These are phyloP conservation scores for Saccostrea cuccullata DNA, from an alignment of 1,140 invertebrate species.

Conservation along the genomic window DNA sequence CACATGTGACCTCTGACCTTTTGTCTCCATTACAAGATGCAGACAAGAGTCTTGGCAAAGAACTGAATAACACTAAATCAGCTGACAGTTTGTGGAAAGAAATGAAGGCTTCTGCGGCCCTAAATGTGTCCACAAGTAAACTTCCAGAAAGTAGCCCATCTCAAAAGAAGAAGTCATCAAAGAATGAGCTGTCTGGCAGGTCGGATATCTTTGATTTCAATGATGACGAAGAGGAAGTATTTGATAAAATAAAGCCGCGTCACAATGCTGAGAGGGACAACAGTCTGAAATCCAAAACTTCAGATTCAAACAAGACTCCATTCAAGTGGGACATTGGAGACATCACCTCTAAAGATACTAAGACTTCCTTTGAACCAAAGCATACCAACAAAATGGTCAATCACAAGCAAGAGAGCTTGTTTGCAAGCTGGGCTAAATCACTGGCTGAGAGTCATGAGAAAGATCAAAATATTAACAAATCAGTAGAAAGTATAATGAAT, in stretches of 20 bases:
- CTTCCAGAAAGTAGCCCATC: too few relatives aligned
- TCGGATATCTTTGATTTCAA: conserved; percentile 65
- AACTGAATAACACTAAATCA: background rate
- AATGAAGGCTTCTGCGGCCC: background rate
- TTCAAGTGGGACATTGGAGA: background rate
- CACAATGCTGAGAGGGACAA: conserved; percentile 26
- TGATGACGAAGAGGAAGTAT: conserved; percentile 55
- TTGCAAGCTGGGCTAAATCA: conserved; percentile 41
- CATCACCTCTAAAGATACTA: conserved; percentile 24
- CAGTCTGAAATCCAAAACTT: conserved; percentile 43
- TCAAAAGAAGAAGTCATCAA: background rate
- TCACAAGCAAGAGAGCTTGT: conserved; percentile 41
- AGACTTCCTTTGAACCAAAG: conserved; percentile 10
- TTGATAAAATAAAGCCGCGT: conserved; percentile 37
- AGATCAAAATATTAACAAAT: background rate
- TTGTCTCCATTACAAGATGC: background rate
- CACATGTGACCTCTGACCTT: background rate
- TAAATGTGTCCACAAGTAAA: background rate
- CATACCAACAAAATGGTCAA: conserved; percentile 6
- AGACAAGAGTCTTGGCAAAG: background rate
- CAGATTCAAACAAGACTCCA: conserved; percentile 24
- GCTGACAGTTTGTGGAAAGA: background rate
- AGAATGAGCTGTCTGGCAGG: background rate
- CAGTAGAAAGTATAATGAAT: background rate
- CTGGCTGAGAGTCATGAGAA: conserved; percentile 20